Base-by-base conservation (phyloP, 92 coral and sea anemone genomes). In the Siderastrea siderea region DNA sequence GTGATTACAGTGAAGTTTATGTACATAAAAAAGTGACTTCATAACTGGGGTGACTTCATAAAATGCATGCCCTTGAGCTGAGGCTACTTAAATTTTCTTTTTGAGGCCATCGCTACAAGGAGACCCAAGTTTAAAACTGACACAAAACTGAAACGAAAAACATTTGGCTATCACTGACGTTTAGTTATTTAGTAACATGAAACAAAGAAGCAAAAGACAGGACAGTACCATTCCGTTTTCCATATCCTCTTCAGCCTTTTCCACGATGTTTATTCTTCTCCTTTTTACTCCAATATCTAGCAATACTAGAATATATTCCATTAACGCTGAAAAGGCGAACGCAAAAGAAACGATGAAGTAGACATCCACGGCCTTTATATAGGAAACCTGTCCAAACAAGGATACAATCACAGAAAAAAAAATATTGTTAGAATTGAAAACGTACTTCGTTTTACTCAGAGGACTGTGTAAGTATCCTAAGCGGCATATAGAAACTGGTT, bases 341-440 rank as follows among this genome's bases (percentile, higher is more conserved):
- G 80, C 74, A 73, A 94, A 92, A 12, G 95, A 94, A 4, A 92
- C 92, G 26, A 94, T 94, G 6, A 94, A 85, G 77, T 91, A 94
- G 58, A 91, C 43, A 74, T 94, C 95, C 59, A 94, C 93, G 0
- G 96, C 95, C 68, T 92, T 94, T 38, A 94, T 78, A 45, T 94
- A 94, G 54, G 96, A 93, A 17, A 94, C 96, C 94, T 91, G 71
- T 13, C 43, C 7, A 3, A 5, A 57, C 43, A 46, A 26, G 11
- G 50, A 43, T 7, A 75, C 12, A 75, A 9, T 6, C 63, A 11
- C 7, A 4, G 3, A 64, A 5, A 5, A 14, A n/a, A 50, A 16
- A 6, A 49, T 8, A 45, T 7, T 71, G 5, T 15, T 12, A 15
- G 3, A 48, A 10, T 2, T 46, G 26, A 15, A 15, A 4, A 4